Base-by-base conservation (phyloP, 2,113 vertebrate genomes). In the Cynocephalus volans region DNA sequence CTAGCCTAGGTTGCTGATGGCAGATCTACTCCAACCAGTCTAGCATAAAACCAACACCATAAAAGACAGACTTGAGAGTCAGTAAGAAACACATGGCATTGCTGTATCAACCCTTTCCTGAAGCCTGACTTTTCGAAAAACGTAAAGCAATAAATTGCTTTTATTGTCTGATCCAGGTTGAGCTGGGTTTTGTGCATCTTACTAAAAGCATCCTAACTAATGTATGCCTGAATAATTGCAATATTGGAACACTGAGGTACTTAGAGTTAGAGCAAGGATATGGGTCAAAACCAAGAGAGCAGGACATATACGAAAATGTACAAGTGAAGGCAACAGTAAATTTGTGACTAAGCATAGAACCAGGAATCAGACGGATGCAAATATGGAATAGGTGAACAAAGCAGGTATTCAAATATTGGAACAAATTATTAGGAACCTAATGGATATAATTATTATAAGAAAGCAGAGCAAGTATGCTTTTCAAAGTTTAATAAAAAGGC, bases 401-500 rank as follows among this genome's bases (percentile, higher is more conserved):
- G 33, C 3, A 54, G 69, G n/a, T 56, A 73, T 52, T 85, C n/a
- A 85, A 91, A 85, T 89, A 54, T 64, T 52, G 67, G 65, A 72
- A 48, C 41, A 72, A 79, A 81, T 79, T 36, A 41, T 28, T 52
- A 41, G 75, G 52, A 90, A 54, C 13, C 41, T 48, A 12, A 58
- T 92, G 28, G 56, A 50, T 76, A 81, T 48, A 91, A 56, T 52
- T 89, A 69, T 69, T 72, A 84, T n/a, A 80, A 88, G 45, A 23
- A 88, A 89, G 58, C 19, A 89, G 26, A 96, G 12, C n/a, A 15
- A 81, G n/a, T 15, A 77, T 5, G 48, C 17, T 89, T 88, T 87
- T 72, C 41, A 79, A 90, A 93, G 76, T 54, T 90, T 80, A 85
- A 86, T 80, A 60, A 60, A 89, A 96, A 82, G 21, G 33, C 62